Conservation (phyloP, 1,140 invertebrate genomes). For the Drosophila biarmipes region DNA sequence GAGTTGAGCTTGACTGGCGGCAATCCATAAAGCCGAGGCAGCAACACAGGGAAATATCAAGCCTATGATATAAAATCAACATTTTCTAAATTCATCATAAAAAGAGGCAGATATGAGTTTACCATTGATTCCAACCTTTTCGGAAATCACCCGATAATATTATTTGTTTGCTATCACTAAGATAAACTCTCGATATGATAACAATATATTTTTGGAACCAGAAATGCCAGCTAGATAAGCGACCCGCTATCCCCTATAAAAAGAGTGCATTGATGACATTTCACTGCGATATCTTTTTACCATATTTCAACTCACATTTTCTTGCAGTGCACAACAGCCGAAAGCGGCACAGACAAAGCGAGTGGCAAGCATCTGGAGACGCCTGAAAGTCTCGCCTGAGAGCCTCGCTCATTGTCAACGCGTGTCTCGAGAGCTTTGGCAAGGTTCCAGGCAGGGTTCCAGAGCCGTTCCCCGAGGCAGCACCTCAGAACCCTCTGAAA, state of each 20-base stretch:
- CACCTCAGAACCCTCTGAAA: conserved; percentile 29
- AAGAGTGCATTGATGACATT: conserved; percentile 3
- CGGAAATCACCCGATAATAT: not conserved
- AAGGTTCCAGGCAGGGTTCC: conserved; percentile 40
- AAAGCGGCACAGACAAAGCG: conserved; percentile 42
- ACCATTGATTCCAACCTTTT: too few species aligned
- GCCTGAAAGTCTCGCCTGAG: conserved; percentile 69
- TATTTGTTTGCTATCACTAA: conserved; percentile 2
- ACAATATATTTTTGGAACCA: not conserved
- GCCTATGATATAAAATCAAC: not conserved
- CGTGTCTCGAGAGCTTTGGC: conserved; percentile 48
- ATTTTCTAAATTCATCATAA: too few species aligned
- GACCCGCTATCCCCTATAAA: not conserved
- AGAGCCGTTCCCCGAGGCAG: conserved; percentile 20
- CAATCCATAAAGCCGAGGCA: conserved; percentile 44
- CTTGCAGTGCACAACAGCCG: conserved; percentile 7
- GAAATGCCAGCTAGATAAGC: conserved; percentile 7
- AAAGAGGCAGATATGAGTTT: too few species aligned
- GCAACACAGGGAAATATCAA: conserved; percentile 11
- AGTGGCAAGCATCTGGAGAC: conserved; percentile 39
- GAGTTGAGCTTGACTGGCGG: conserved; percentile 47
- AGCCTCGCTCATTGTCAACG: conserved; percentile 67
- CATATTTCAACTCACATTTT: not conserved
- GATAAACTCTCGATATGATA: conserved; percentile 16
- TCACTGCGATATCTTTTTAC: not conserved